phyloP scores from a whole-genome alignment of 2,888 invertebrate genomes.

The Dasypogon diadema region DNA sequence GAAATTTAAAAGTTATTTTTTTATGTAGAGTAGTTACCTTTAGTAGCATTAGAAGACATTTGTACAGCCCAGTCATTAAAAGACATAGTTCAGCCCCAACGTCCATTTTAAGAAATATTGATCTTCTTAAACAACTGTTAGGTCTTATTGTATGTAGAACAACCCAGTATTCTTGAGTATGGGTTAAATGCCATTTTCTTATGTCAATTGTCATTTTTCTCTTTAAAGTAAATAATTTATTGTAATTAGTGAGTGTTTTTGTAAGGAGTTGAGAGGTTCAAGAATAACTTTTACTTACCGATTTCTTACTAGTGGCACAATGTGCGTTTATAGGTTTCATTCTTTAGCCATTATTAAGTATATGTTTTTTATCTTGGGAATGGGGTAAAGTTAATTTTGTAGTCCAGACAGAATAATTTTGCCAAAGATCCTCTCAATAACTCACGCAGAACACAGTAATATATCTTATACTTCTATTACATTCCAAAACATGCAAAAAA shows the following conservation, averaged over 20 bases:
- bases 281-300: no score
- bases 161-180: neutral
- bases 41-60: conserved; percentile 6
- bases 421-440: no score
- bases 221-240: neutral
- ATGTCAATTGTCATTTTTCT: conserved; percentile 38
- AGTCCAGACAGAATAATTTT: no score
- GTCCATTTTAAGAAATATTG: conserved; percentile 52
- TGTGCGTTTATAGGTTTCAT: no score
- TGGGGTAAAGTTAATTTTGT: no score
- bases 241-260: neutral
- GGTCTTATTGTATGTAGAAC: neutral
- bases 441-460: no score
- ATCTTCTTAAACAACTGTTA: conserved; percentile 30
- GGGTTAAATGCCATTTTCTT: conserved; percentile 18
- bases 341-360: no score
- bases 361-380: no score
- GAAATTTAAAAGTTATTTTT: conserved; percentile 20
- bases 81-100: conserved; percentile 56
- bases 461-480: no score
- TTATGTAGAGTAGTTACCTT: conserved; percentile 17
- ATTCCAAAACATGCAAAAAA: no score
- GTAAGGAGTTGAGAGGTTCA: no score
- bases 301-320: no score
- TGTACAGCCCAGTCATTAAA: conserved; percentile 51